phyloP scores from a whole-genome alignment of 1,140 invertebrate species.

The Ceratosolen solmsi region DNA sequence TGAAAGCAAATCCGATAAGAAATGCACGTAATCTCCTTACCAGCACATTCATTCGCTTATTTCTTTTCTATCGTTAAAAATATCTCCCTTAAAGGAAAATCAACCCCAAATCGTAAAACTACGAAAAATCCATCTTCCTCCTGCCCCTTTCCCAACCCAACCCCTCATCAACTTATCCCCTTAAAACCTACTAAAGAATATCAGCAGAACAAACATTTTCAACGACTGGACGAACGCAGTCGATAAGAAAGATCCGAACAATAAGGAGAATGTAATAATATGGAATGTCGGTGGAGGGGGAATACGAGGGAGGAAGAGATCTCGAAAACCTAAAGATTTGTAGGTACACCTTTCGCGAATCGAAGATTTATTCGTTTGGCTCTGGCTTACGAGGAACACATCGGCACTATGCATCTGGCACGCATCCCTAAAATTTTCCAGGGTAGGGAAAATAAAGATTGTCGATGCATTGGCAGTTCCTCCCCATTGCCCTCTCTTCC shows the following conservation, averaged over 20 bases:
- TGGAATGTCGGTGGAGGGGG: background rate
- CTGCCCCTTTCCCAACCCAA: too few relatives aligned
- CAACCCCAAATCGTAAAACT: background rate
- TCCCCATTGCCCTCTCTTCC: background rate
- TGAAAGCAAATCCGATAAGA: too few relatives aligned
- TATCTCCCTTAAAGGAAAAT: background rate
- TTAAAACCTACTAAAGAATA: background rate
- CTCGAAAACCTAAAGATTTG: slow-evolving; percentile 5
- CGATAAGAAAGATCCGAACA: background rate
- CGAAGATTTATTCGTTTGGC: slow-evolving; percentile 24
- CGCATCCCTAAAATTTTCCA: background rate
- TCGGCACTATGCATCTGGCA: slow-evolving; percentile 35
- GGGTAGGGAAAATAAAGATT: too few relatives aligned
- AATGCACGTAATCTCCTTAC: too few relatives aligned
- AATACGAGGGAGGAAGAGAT: background rate
- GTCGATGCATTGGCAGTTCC: background rate
- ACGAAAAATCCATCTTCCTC: background rate
- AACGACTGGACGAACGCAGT: background rate
- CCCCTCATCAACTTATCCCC: too few relatives aligned
- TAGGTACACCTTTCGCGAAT: background rate
- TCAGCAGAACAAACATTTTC: background rate
- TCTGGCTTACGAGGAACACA: background rate
- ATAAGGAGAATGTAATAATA: too few relatives aligned
- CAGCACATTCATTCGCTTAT: too few relatives aligned
- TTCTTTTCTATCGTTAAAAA: too few relatives aligned